Conservation (phyloP, 2,797 vertebrate genomes). For the Furcifer pardalis region DNA sequence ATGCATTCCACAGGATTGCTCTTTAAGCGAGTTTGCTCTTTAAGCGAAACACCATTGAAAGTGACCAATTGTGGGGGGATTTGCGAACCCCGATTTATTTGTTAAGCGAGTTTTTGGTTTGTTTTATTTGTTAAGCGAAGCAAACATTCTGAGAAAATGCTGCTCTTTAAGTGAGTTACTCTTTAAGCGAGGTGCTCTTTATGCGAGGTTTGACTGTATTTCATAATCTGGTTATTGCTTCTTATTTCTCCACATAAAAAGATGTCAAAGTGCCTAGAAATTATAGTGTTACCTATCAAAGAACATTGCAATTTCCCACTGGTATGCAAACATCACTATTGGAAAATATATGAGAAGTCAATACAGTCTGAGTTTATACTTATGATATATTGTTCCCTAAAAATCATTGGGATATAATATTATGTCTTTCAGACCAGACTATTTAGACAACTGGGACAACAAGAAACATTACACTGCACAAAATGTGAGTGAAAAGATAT, state of each 20-base stretch:
- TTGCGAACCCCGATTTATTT: no score
- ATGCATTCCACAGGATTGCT: no score
- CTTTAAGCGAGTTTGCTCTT: no score
- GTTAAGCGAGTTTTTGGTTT: no score
- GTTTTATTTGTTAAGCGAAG: no score
- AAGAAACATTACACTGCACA: not conserved
- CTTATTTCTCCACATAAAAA: not conserved
- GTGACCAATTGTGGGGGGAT: no score
- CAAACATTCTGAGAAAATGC: no score
- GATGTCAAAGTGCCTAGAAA: not conserved
- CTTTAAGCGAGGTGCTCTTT: no score
- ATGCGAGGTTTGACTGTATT: no score
- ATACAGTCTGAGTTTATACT: not conserved
- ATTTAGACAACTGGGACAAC: not conserved
- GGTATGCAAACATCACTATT: not conserved
- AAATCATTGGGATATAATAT: conserved; percentile 18
- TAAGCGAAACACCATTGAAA: no score
- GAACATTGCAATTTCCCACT: not conserved
- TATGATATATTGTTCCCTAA: not conserved
- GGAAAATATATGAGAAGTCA: not conserved
- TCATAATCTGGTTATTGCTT: not conserved
- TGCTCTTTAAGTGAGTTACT: no score
- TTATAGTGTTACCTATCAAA: not conserved
- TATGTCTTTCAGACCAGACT: not conserved
- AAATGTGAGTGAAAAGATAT: not conserved